Base-by-base conservation (phyloP, 2,797 vertebrate species). In the Percopsis omiscomaycus region DNA sequence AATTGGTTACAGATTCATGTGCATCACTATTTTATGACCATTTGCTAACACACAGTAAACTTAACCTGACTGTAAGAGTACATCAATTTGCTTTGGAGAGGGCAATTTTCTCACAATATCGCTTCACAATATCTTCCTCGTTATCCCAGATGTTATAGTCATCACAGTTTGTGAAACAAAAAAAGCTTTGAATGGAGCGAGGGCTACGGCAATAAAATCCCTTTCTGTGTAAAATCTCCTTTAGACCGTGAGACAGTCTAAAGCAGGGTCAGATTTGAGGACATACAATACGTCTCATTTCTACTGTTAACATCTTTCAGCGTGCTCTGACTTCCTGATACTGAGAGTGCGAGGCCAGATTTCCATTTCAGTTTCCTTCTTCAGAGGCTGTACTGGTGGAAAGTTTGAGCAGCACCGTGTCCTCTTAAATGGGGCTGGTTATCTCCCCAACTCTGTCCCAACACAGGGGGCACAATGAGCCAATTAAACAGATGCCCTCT, bases 361-460 rank as follows among this genome's bases (percentile, higher is more conserved):
- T 86, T 88, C 80, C 80, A 87, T 78, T 82, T 79, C 54, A 75
- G 69, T 83, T 89, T 87, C 84, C 88, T 49, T 53, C 71, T 32
- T 28, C 59, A 12, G 5, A 37, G 3, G 51, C 46, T 46, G 44
- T 13, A 2, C 50, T 15, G 29, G 50, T 75, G 85, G 84, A 88
- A 89, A 86, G 63, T 78, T 59, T 79, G 80, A 76, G 71, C 50
- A 67, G 70, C 64, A 13, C 16, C 42, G 59, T 58, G 61, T 86
- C 81, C 82, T 78, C 78, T 60, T 55, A 51, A 75, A 55, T 65
- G 83, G 71, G 74, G 64, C 74, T 51, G 56, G 54, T 82, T 85
- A 88, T 89, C 88, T 86, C 77, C 58, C 60, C 80, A 15, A 61
- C 69, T 69, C 82, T 84, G 71, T 86, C 85, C 85, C 82, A 87